These are phyloP conservation scores for Carcina quercana DNA, from an alignment of 2,888 invertebrate species.

Conservation along the genomic window DNA sequence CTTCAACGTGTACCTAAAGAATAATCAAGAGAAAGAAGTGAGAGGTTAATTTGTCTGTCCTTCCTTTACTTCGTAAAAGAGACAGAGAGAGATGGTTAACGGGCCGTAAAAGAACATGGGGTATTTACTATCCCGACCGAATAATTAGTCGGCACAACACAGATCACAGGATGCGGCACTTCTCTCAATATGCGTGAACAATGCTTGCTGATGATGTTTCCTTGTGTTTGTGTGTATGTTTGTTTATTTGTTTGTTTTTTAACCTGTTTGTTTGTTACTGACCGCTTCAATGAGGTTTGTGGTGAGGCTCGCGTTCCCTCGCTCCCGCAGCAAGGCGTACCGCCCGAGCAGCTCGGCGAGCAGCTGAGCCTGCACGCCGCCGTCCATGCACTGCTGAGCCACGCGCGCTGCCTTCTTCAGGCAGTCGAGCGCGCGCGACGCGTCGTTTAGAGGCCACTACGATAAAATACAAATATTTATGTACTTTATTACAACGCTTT, in stretches of 20 bases:
- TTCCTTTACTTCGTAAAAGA: too few species aligned
- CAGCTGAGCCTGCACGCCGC: conserved; percentile 95
- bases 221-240: too few species aligned
- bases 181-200: too few species aligned
- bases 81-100: too few species aligned
- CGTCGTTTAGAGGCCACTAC: conserved; percentile 85
- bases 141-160: too few species aligned
- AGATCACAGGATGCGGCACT: too few species aligned
- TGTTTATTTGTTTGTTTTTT: background rate
- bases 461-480: background rate
- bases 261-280: conserved; percentile 14
- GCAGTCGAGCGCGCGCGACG: conserved; percentile 93
- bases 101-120: too few species aligned
- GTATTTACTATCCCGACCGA: too few species aligned
- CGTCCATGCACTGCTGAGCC: conserved; percentile 98
- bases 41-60: too few species aligned
- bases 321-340: conserved; percentile 94
- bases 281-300: conserved; percentile 74
- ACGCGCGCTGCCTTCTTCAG: conserved; percentile 96
- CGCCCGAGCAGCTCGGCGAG: conserved; percentile 96
- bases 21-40: too few species aligned
- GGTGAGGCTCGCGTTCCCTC: conserved; percentile 81
- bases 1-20: too few species aligned
- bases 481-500: background rate
- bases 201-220: too few species aligned